Evolutionary conservation across 2,113 vertebrate species (phyloP), one percentile per base, ranked within the genome.

Genomic region (Engraulis encrasicolus): DNA sequence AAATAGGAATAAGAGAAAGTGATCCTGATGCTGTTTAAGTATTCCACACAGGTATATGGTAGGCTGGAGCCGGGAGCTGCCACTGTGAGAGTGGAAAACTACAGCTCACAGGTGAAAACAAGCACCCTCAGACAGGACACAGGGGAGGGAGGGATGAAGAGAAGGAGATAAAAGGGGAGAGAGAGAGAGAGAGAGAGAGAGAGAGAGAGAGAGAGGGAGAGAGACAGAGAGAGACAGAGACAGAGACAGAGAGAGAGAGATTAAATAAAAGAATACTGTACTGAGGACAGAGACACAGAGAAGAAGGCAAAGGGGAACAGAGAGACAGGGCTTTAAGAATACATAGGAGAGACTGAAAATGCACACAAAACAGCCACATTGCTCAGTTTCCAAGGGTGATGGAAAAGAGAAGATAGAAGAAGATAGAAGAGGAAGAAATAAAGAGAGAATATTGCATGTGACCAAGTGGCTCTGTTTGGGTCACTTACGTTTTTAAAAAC

Each of bases 41-140:
- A 95, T 93, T 94, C 93, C 79, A 89, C 90, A 93, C 93, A 92
- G 92, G 92, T n/a, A n/a, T n/a, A n/a, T n/a, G n/a, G n/a, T 93
- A 92, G 84, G 0, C 83, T 91, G 92, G 88, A 89, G 91, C 89
- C 89, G 88, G 89, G 91, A 92, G 88, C 86, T 85, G 87, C 88
- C 38, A 34, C 78, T 50, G 58, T 61, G 37, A 81, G 87, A 86
- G 78, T 84, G 82, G 82, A 84, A 85, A 78, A 85, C 58, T 82
- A 87, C 86, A 82, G 82, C 31, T 78, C 52, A 86, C 81, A 87
- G 83, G 84, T 86, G 79, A 84, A 50, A 78, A 27, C 66, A 31
- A 74, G 27, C 66, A 34, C 23, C 66, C 66, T 74, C 66, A 74
- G 34, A 45, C 31, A 31, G 66, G 27, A 74, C 31, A 31, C 27